A percentile compares a stretch with the other conserved stretches of the same genome.
These are phyloP conservation scores for Desmophyllum pertusum DNA, from an alignment of 92 coral and sea anemone species.

Conservation along the genomic window DNA sequence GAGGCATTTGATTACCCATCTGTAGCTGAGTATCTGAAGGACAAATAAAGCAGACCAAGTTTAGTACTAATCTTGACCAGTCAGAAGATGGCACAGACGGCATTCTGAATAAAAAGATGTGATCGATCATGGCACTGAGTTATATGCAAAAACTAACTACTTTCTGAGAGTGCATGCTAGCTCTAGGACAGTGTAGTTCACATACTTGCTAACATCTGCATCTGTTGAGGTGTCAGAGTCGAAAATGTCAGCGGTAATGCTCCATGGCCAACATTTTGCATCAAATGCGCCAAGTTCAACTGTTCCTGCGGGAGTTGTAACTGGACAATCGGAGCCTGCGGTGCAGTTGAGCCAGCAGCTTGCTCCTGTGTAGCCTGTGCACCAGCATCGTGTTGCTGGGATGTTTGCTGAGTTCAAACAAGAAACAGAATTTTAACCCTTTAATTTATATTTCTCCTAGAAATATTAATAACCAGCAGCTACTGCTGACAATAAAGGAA, in stretches of 20 bases:
- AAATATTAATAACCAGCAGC: not conserved
- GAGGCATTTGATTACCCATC: slow-evolving; percentile 41
- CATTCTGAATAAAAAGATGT: not conserved
- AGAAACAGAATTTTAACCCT: not conserved
- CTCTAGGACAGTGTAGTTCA: too few species aligned
- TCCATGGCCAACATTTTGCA: slow-evolving; percentile 61
- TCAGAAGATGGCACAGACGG: not conserved
- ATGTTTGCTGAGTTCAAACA: slow-evolving; percentile 13
- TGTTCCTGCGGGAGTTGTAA: slow-evolving; percentile 70
- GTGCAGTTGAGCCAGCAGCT: slow-evolving; percentile 41
- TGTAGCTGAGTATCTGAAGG: slow-evolving; percentile 35
- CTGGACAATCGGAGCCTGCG: slow-evolving; percentile 70
- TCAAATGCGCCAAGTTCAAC: slow-evolving; percentile 66
- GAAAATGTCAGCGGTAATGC: slow-evolving; percentile 19
- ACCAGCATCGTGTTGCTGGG: slow-evolving; percentile 39
- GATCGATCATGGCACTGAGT: not conserved
- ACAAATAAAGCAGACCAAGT: not conserved
- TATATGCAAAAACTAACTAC: not conserved
- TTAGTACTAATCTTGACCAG: not conserved
- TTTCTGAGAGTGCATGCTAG: too few species aligned
- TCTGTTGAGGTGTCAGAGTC: slow-evolving; percentile 26
- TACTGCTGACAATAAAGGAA: not conserved
- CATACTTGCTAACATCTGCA: slow-evolving; percentile 61
- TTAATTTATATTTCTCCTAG: not conserved
- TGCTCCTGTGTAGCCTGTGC: slow-evolving; percentile 71